Percentiles rank a stretch among this genome's conserved stretches.
Conservation (phyloP, 2,888 invertebrate species). For the Theristus sp. region DNA sequence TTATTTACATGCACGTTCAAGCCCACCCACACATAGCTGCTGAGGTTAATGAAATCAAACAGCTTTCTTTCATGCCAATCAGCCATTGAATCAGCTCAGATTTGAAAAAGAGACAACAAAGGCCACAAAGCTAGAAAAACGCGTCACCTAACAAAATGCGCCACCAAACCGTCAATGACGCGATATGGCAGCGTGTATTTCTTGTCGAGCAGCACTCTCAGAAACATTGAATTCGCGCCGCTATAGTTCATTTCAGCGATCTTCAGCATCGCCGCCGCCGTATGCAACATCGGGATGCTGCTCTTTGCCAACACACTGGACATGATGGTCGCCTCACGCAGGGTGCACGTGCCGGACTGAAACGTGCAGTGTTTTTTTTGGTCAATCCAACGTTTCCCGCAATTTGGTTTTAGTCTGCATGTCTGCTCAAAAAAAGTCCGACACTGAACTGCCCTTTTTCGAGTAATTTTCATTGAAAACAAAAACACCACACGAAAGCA, state of each 20-base stretch:
- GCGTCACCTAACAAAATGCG: conserved; percentile 65
- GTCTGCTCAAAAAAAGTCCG: too few relatives aligned
- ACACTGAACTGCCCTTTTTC: too few relatives aligned
- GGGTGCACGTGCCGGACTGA: conserved; percentile 71
- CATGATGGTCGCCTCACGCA: conserved; percentile 83
- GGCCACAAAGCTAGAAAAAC: background rate
- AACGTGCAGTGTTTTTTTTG: conserved; percentile 11
- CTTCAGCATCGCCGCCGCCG: conserved; percentile 61
- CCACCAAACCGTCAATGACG: conserved; percentile 80
- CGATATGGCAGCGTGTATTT: conserved; percentile 89
- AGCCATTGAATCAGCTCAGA: too few relatives aligned
- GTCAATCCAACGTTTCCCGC: too few relatives aligned
- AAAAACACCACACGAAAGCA: too few relatives aligned
- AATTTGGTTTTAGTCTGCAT: too few relatives aligned
- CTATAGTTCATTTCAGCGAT: conserved; percentile 94
- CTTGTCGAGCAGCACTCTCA: conserved; percentile 81
- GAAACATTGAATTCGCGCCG: conserved; percentile 83
- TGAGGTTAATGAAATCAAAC: too few relatives aligned
- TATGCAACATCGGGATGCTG: conserved; percentile 81
- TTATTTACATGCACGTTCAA: too few relatives aligned
- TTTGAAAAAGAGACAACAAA: too few relatives aligned
- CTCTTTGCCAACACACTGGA: conserved; percentile 73
- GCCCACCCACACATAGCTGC: too few relatives aligned
- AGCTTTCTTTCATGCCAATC: too few relatives aligned
- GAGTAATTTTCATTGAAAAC: too few relatives aligned